Evolutionary conservation across 2,888 invertebrate genomes (phyloP).

Genomic region (Epirrhoe alternata): DNA sequence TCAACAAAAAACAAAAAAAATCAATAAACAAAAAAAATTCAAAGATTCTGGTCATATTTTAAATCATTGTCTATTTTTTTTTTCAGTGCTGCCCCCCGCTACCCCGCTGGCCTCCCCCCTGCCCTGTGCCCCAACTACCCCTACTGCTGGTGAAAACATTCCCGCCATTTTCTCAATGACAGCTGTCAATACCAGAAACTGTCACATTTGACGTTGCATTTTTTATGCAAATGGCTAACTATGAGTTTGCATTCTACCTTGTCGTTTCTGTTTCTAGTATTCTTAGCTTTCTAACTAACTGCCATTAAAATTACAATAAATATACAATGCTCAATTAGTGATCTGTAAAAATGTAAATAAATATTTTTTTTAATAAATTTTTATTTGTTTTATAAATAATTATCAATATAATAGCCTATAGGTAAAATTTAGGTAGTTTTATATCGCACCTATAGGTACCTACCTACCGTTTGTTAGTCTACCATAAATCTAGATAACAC

Average conservation of each 20-base stretch:
- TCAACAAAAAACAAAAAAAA: too few species aligned
- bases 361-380: slow-evolving; percentile 39
- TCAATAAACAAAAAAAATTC: not conserved
- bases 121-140: slow-evolving; percentile 86
- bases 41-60: too few species aligned
- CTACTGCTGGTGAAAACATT: slow-evolving; percentile 70
- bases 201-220: slow-evolving; percentile 33
- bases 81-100: slow-evolving; percentile 65
- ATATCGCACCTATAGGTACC: not conserved
- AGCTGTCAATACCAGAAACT: slow-evolving; percentile 32
- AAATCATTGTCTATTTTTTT: slow-evolving; percentile 27
- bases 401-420: too few species aligned
- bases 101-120: slow-evolving; percentile 82
- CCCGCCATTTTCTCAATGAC: slow-evolving; percentile 29
- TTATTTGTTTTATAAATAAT: slow-evolving; percentile 5
- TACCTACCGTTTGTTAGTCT: not conserved
- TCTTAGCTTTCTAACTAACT: slow-evolving; percentile 22
- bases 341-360: slow-evolving; percentile 57
- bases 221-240: slow-evolving; percentile 4
- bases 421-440: too few species aligned
- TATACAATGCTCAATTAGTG: slow-evolving; percentile 36
- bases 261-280: slow-evolving; percentile 23
- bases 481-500: not conserved
- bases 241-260: slow-evolving; percentile 25
- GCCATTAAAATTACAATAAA: slow-evolving; percentile 26